Conservation (phyloP, 1,140 invertebrate genomes). For the Uloborus diversus region DNA sequence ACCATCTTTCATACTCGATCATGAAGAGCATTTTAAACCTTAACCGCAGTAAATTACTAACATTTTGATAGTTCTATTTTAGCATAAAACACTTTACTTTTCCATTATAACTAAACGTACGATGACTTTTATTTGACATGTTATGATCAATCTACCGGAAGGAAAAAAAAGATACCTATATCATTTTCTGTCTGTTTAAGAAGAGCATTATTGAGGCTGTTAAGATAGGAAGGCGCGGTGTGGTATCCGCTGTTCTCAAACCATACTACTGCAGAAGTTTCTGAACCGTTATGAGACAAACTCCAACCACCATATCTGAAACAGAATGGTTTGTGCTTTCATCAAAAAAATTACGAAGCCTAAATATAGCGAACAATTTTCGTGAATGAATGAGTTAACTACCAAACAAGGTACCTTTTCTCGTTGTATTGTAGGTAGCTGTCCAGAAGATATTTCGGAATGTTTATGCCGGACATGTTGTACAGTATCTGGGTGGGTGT, state of each 20-base stretch:
- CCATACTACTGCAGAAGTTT: constrained; percentile 65
- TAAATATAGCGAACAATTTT: neutral
- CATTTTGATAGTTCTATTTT: too few species aligned
- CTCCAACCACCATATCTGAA: constrained; percentile 66
- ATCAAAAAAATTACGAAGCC: neutral
- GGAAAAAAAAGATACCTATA: too few species aligned
- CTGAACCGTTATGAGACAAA: constrained; percentile 55
- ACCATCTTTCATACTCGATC: too few species aligned
- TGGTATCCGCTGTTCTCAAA: constrained; percentile 71
- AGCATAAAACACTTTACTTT: too few species aligned
- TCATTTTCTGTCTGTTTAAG: too few species aligned
- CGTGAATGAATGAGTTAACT: too few species aligned
- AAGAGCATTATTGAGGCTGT: constrained; percentile 68
- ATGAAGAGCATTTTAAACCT: too few species aligned
- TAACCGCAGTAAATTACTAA: too few species aligned
- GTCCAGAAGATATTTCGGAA: constrained; percentile 65
- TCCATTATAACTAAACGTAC: too few species aligned
- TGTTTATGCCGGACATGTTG: constrained; percentile 65
- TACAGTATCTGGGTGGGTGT: constrained; percentile 61
- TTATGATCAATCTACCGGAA: too few species aligned
- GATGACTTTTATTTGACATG: too few species aligned
- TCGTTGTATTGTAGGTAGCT: constrained; percentile 63
- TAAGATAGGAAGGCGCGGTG: constrained; percentile 68
- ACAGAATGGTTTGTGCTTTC: too few species aligned
- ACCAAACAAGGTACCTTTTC: constrained; percentile 60